Conservation (phyloP, 2,797 vertebrate genomes). For the Avahi laniger region DNA sequence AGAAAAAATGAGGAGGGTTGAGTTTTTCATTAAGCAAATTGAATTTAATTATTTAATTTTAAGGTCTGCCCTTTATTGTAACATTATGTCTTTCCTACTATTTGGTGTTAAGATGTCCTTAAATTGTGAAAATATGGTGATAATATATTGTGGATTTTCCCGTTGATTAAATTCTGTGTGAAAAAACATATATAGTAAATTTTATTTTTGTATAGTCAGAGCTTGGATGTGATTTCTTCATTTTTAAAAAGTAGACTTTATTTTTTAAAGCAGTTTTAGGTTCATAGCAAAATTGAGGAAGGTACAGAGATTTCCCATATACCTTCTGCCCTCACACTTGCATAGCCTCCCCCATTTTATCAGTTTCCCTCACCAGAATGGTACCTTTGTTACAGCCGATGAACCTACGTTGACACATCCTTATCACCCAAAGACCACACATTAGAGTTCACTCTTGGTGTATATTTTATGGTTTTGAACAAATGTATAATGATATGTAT, state of each 20-base stretch:
- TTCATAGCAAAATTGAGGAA: not conserved
- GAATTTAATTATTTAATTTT: not conserved
- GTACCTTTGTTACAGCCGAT: not conserved
- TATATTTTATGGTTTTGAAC: too few species aligned
- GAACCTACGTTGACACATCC: not conserved
- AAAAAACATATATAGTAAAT: not conserved
- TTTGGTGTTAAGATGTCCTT: not conserved
- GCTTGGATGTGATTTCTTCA: not conserved
- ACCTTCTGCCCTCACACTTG: not conserved
- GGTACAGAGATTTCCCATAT: not conserved
- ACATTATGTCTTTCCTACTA: not conserved
- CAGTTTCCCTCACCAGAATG: not conserved
- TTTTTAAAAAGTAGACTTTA: not conserved
- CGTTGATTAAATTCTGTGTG: not conserved
- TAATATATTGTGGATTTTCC: not conserved
- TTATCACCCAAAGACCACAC: not conserved
- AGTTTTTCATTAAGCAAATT: not conserved
- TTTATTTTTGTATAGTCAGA: not conserved
- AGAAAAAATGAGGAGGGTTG: not conserved
- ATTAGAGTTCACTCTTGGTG: too few species aligned
- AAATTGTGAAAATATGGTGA: not conserved
- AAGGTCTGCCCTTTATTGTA: not conserved
- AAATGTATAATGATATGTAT: too few species aligned
- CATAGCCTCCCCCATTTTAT: not conserved
- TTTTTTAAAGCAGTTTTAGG: not conserved